Conservation (phyloP, 2,113 vertebrate species). For the Hippocampus zosterae region DNA sequence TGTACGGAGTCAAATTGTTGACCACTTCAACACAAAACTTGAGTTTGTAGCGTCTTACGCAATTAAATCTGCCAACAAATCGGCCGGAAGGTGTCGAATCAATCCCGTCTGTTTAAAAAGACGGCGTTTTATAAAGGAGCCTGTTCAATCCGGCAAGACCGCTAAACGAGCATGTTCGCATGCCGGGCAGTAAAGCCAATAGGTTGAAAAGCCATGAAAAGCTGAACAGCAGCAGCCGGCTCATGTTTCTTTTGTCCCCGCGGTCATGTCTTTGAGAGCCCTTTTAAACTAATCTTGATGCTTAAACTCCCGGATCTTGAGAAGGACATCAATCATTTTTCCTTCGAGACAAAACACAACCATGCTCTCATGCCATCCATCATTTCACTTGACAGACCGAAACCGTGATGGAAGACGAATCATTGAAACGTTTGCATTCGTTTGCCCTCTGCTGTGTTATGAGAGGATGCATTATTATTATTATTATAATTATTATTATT, state of each 20-base stretch:
- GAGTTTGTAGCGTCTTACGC: neutral
- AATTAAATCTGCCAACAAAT: neutral
- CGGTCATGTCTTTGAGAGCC: neutral
- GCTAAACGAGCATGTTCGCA: neutral
- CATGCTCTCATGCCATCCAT: neutral
- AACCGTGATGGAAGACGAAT: neutral
- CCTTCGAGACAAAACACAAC: neutral
- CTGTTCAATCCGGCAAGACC: neutral
- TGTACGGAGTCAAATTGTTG: neutral
- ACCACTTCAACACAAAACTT: neutral
- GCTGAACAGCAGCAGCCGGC: neutral
- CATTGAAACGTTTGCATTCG: neutral
- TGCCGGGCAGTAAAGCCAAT: neutral
- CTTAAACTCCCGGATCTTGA: neutral
- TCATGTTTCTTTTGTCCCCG: neutral
- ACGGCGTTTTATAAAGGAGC: neutral
- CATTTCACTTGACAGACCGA: neutral
- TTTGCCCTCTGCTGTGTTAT: neutral
- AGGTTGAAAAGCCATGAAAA: neutral
- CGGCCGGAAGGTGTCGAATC: neutral
- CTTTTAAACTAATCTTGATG: neutral
- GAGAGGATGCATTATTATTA: neutral
- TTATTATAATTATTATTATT: neutral
- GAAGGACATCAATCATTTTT: neutral
- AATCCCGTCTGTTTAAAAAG: neutral